These are phyloP conservation scores for Odontophorus gujanensis DNA, from an alignment of 2,113 vertebrate species.

Conservation along the genomic window DNA sequence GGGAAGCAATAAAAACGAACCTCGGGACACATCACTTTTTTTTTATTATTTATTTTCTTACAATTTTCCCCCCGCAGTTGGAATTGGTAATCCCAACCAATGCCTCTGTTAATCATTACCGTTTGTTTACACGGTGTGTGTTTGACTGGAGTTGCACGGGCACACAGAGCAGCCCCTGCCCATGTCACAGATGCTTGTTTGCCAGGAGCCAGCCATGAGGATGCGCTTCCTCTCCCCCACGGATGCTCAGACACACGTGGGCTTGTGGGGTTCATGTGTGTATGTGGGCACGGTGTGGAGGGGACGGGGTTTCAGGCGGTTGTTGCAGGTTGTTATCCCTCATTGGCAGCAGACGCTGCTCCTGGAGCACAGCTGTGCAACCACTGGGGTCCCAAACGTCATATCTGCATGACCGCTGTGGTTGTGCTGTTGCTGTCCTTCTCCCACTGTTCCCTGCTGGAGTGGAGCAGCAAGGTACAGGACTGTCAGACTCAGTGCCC, in stretches of 20 bases:
- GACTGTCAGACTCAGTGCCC: not conserved
- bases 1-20: slow-evolving; percentile 45
- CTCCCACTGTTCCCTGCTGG: not conserved
- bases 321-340: not conserved
- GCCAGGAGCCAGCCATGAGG: not conserved
- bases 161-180: slow-evolving; percentile 17
- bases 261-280: not conserved
- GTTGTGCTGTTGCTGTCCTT: not conserved
- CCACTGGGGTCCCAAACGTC: not conserved
- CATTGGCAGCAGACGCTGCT: not conserved
- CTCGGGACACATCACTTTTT: not conserved
- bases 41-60: not conserved
- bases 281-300: not conserved
- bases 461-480: not conserved
- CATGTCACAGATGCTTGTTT: slow-evolving; percentile 15
- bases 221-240: not conserved
- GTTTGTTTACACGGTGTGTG: slow-evolving; percentile 74
- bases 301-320: not conserved
- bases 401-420: not conserved
- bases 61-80: slow-evolving; percentile 58
- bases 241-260: not conserved
- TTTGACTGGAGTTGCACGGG: slow-evolving; percentile 52
- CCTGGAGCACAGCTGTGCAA: not conserved
- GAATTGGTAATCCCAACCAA: slow-evolving; percentile 65
- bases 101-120: slow-evolving; percentile 77